Evolutionary conservation across 1,140 invertebrate species (phyloP), one percentile per base, ranked within the genome.

Genomic region (Cataglyphis hispanica): DNA sequence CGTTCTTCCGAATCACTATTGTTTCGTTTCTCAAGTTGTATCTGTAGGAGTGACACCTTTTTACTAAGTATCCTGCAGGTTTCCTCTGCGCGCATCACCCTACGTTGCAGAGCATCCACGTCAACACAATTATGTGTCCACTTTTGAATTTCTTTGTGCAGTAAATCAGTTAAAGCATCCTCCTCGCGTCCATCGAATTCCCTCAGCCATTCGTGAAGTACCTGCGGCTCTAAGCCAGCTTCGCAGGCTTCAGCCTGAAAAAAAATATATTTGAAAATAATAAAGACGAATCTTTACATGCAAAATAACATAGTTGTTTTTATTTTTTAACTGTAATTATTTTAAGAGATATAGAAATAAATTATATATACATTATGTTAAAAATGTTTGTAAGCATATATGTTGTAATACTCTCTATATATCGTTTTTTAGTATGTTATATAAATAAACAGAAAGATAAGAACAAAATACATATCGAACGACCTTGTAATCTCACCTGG

Each of bases 171-270:
- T 22, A 91, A 77, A 2, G 91, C 69, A 27, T 94, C 92, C 69
- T 93, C 93, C 69, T 93, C 91, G 40, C 92, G 90, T n/a, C 90
- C 92, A 43, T 94, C 93, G 10, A 93, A 87, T 75, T 95, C 97
- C 90, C 97, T 97, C 27, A 98, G 94, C 90, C 97, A 97, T 90
- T 97, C 96, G 91, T 98, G 97, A 90, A 98, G 96, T 2, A 92
- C 85, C 61, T 92, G 90, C 31, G 94, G 94, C 87, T 95, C 94
- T 40, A 95, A 84, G 69, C 94, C 94, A 67, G 94, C 94, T 87
- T 95, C 94, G 88, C 94, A 95, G 64, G 94, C 94, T 85, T 95
- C 94, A 8, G 94, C 93, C 94, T 95, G 66, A 19, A 86, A 85
- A 56, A 22, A 53, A 72, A 75, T 5, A 50, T 78, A 66, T 50